phyloP scores from a whole-genome alignment of 2,888 invertebrate species.

The Drosophila formosana region DNA sequence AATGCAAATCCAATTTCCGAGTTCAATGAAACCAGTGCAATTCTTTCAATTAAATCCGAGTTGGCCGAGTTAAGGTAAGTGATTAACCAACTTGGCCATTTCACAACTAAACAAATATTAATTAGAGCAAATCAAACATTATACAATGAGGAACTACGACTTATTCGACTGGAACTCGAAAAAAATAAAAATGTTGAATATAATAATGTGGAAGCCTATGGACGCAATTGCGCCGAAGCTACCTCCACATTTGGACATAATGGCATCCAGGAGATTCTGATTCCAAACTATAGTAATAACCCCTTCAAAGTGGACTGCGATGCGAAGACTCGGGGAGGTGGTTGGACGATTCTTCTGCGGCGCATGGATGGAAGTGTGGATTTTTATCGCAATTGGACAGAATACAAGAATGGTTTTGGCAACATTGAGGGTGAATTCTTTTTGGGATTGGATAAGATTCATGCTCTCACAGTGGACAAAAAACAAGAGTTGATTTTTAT shows the following conservation, averaged over 20 bases:
- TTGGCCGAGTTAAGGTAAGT: background rate
- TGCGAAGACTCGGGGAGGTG: slow-evolving; percentile 26
- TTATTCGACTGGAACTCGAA: background rate
- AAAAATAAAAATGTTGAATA: background rate
- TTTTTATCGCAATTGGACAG: slow-evolving; percentile 37
- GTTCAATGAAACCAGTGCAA: slow-evolving; percentile 3
- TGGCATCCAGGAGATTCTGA: slow-evolving; percentile 36
- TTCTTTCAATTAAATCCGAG: background rate
- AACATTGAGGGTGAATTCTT: slow-evolving; percentile 40
- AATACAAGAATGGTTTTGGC: slow-evolving; percentile 45
- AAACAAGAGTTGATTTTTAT: slow-evolving; percentile 34
- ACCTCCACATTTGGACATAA: background rate
- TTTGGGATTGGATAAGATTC: slow-evolving; percentile 46
- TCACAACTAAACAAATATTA: background rate
- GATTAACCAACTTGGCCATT: background rate
- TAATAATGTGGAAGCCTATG: background rate
- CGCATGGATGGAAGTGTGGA: slow-evolving; percentile 33
- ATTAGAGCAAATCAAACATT: background rate
- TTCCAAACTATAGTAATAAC: slow-evolving; percentile 29
- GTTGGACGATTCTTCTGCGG: slow-evolving; percentile 37
- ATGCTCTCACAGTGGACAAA: slow-evolving; percentile 22
- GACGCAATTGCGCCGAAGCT: slow-evolving; percentile 5
- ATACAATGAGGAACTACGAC: background rate
- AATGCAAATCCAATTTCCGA: background rate
- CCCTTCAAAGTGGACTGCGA: slow-evolving; percentile 46